Evolutionary conservation across 2,888 invertebrate genomes (phyloP).

Genomic region (Andrena minutula): DNA sequence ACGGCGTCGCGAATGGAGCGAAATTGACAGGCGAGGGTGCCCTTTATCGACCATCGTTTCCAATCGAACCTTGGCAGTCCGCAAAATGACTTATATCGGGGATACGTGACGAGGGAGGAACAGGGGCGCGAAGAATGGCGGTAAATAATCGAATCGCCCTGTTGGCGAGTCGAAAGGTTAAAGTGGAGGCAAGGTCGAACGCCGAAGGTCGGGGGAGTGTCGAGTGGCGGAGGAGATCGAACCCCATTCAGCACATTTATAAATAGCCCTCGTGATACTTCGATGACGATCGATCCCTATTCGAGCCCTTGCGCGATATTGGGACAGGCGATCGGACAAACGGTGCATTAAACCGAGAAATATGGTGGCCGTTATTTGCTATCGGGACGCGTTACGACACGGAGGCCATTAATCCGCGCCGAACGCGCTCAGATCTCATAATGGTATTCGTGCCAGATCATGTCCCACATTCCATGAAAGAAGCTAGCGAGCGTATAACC

Average conservation of each 20-base stretch:
- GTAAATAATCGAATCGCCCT: constrained; percentile 46
- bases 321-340: constrained; percentile 17
- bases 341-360: constrained; percentile 43
- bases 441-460: constrained; percentile 30
- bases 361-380: constrained; percentile 46
- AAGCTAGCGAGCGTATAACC: constrained; percentile 24
- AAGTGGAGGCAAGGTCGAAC: constrained; percentile 52
- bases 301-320: background rate
- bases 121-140: constrained; percentile 36
- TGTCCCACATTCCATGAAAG: constrained; percentile 53
- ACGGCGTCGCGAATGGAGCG: background rate
- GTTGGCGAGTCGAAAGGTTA: constrained; percentile 54
- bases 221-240: constrained; percentile 16
- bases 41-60: constrained; percentile 16
- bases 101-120: constrained; percentile 10
- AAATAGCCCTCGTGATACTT: constrained; percentile 23
- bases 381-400: constrained; percentile 30
- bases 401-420: constrained; percentile 39
- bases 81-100: constrained; percentile 16
- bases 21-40: background rate
- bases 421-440: constrained; percentile 16
- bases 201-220: constrained; percentile 47
- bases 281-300: background rate
- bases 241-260: constrained; percentile 34
- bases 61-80: constrained; percentile 8